Evolutionary conservation across 2,797 vertebrate genomes (phyloP), one percentile per base, ranked within the genome.

Genomic region (Macroramphosus scolopax): DNA sequence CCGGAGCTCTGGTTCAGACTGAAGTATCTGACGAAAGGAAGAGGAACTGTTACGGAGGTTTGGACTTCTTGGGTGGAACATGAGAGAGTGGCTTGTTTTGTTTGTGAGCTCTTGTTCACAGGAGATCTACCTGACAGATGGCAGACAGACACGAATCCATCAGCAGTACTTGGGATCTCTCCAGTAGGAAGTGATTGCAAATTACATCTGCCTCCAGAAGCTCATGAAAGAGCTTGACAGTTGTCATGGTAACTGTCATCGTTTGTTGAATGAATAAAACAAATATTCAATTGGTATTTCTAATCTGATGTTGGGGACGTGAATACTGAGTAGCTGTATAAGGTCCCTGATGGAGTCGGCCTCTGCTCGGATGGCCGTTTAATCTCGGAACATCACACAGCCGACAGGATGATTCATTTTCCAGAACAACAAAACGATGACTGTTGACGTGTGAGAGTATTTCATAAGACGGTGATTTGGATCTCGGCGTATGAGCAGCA

Each of bases 1-100:
- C 94, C 94, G 1, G 92, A 92, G 68, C 87, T 91, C 76, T 87
- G 89, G 88, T 94, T 92, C 80, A 95, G 58, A 54, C 85, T 87
- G 81, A 94, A 94, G 85, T 86, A 91, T 52, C 93, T 96, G 78
- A 34, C 15, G 37, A 78, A 64, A 68, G 63, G 34, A 75, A 45
- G 68, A 3, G 17, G 14, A 44, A 46, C 36, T 33, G 20, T 69
- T 11, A 55, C 31, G 55, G 8, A 28, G 30, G 39, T 31, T 24
- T 44, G 17, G n/a, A 46, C 3, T 1, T 22, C 40, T 62, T 58
- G 15, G 40, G 12, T 7, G 31, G 6, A 31, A 30, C 55, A 50
- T 36, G 13, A 63, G 38, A 51, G 31, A 72, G 37, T 18, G 20
- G 41, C 38, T 64, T 20, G 32, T 62, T 68, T 70, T 69, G 46